Percentiles rank a stretch among this genome's conserved stretches.
Conservation (phyloP, 1,140 invertebrate species). For the Heliconius eleuchia region DNA sequence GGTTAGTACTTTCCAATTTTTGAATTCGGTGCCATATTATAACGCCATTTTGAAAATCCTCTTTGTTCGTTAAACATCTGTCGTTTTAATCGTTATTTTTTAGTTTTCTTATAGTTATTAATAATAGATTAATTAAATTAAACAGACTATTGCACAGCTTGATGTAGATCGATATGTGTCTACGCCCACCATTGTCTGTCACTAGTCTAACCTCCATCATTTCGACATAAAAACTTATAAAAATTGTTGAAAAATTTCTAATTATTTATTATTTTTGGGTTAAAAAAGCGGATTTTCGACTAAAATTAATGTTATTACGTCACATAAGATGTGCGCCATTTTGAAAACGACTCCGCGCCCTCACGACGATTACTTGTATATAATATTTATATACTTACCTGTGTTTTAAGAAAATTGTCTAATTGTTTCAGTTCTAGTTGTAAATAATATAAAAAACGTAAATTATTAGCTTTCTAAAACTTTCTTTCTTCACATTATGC, state of each 20-base stretch:
- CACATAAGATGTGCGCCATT: constrained; percentile 48
- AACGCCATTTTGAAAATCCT: constrained; percentile 45
- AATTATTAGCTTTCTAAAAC: too few relatives aligned
- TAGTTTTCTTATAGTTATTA: neutral
- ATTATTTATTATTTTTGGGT: neutral
- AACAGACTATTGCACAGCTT: neutral
- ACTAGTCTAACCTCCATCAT: neutral
- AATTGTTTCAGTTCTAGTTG: too few relatives aligned
- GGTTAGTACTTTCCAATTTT: constrained; percentile 20
- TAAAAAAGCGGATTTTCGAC: neutral
- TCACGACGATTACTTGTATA: constrained; percentile 10
- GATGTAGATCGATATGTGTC: neutral
- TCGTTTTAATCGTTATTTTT: neutral
- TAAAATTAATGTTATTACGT: constrained; percentile 22
- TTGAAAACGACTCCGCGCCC: constrained; percentile 55
- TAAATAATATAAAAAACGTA: too few relatives aligned
- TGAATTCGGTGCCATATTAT: constrained; percentile 15
- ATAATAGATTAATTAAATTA: constrained; percentile 28
- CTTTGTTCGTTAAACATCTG: constrained; percentile 50
- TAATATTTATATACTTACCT: neutral
- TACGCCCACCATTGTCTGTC: neutral
- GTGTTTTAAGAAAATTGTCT: neutral
- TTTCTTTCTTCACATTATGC: too few relatives aligned
- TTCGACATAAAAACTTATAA: neutral
- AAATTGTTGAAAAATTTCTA: neutral